Conservation (phyloP, 2,797 vertebrate species). For the Peromyscus eremicus region DNA sequence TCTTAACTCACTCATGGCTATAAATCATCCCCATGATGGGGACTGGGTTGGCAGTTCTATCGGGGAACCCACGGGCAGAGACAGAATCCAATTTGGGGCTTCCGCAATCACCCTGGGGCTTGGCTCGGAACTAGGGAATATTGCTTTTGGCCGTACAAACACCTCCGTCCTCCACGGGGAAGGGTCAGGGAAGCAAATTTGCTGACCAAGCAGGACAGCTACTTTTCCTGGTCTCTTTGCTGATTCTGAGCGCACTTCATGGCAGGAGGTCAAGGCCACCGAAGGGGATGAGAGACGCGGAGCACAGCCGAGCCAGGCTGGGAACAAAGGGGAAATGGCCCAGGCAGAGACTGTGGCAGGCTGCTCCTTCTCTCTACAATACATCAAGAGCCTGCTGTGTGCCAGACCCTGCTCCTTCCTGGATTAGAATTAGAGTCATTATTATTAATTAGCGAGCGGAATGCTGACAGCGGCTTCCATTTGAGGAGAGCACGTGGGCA, state of each 20-base stretch:
- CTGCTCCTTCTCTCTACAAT: not conserved
- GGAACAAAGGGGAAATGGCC: not conserved
- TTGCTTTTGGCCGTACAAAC: slow-evolving; percentile 15
- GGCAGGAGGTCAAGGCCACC: slow-evolving; percentile 38
- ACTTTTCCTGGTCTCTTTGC: slow-evolving; percentile 28
- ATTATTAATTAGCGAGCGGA: slow-evolving; percentile 40
- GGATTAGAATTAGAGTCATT: not conserved
- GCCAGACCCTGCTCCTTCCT: slow-evolving; percentile 6
- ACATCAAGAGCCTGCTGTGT: not conserved
- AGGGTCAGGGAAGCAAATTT: not conserved
- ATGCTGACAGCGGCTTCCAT: not conserved
- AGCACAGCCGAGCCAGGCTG: not conserved
- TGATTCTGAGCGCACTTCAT: not conserved
- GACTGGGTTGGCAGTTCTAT: slow-evolving; percentile 70
- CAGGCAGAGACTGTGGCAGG: not conserved
- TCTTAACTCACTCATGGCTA: slow-evolving; percentile 70
- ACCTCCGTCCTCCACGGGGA: slow-evolving; percentile 12
- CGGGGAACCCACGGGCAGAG: slow-evolving; percentile 14
- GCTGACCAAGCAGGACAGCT: slow-evolving; percentile 52
- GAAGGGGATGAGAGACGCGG: not conserved
- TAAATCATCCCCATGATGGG: slow-evolving; percentile 69
- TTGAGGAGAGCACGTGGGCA: not conserved
- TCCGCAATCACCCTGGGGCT: slow-evolving; percentile 26
- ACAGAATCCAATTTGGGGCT: slow-evolving; percentile 67
- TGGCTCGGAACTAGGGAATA: not conserved